Conservation (phyloP, 2,888 invertebrate genomes). For the Macropis europaea region DNA sequence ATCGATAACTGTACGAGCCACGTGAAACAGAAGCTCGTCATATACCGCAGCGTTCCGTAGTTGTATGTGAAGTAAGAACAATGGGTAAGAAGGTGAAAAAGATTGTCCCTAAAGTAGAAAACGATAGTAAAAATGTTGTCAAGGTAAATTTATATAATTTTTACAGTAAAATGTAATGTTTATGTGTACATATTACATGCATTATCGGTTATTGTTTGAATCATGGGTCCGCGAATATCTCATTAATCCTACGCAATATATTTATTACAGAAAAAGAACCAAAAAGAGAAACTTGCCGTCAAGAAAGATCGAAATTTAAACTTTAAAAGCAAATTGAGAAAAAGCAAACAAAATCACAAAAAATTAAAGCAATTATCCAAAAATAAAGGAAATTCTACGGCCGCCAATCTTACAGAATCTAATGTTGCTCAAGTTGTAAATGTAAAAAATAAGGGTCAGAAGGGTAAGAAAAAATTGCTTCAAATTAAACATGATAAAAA, state of each 20-base stretch:
- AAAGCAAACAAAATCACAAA: not conserved
- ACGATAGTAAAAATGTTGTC: not conserved
- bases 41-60: too few species aligned
- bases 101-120: not conserved
- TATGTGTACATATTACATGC: too few species aligned
- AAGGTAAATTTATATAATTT: constrained; percentile 9
- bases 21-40: not conserved
- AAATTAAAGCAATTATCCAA: constrained; percentile 13
- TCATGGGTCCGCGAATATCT: not conserved
- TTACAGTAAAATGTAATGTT: not conserved
- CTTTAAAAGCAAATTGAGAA: constrained; percentile 18
- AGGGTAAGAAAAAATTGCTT: not conserved
- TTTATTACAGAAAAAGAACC: constrained; percentile 7
- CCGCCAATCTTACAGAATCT: not conserved
- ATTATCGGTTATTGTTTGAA: not conserved
- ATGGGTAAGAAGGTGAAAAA: constrained; percentile 22
- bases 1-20: not conserved
- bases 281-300: not conserved
- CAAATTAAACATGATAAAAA: not conserved
- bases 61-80: not conserved
- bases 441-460: not conserved
- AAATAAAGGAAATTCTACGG: not conserved
- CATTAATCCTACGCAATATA: not conserved
- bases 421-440: not conserved
- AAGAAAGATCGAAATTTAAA: constrained; percentile 10